These are phyloP conservation scores for Drosophila tripunctata DNA, from an alignment of 2,888 invertebrate genomes.

Conservation along the genomic window DNA sequence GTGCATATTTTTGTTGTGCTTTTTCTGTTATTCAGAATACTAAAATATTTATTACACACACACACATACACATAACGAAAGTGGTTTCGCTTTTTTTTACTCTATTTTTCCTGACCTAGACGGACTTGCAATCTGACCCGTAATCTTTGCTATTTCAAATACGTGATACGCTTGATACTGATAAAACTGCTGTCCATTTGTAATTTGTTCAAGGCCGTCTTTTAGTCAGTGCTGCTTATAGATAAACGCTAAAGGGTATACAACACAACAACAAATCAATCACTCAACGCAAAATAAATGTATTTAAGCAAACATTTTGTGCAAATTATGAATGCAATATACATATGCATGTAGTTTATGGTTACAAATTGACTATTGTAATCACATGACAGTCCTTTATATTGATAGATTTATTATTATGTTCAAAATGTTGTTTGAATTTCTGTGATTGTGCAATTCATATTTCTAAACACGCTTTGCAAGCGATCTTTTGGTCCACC, in stretches of 20 bases:
- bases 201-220: constrained; percentile 34
- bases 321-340: too few relatives aligned
- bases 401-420: too few relatives aligned
- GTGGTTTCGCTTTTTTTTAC: background rate
- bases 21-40: background rate
- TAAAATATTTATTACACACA: background rate
- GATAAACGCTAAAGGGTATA: constrained; percentile 21
- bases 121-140: constrained; percentile 23
- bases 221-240: constrained; percentile 14
- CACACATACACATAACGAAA: background rate
- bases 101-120: constrained; percentile 39
- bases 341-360: too few relatives aligned
- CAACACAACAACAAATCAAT: constrained; percentile 14
- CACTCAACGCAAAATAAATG: background rate
- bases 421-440: background rate
- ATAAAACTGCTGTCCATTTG: constrained; percentile 19
- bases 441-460: background rate
- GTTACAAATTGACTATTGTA: too few relatives aligned
- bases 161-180: constrained; percentile 21
- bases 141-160: constrained; percentile 24
- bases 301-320: too few relatives aligned
- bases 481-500: background rate
- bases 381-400: too few relatives aligned
- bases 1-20: background rate
- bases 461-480: background rate